Conservation (phyloP, 2,888 invertebrate species). For the Ennomos quercinarius region DNA sequence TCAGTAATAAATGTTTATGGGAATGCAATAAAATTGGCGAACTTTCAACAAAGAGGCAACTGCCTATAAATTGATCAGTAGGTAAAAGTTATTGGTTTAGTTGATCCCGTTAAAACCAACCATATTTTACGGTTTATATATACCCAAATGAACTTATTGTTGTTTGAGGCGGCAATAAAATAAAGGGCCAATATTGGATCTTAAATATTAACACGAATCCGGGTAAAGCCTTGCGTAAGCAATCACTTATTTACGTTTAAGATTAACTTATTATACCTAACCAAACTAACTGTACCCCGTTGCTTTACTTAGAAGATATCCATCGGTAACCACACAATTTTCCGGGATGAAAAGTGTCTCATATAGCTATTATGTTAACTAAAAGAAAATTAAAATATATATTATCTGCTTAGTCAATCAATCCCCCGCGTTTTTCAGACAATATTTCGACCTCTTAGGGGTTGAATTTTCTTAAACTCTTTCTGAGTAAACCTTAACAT, state of each 20-base stretch:
- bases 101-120: constrained; percentile 17
- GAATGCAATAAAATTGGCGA: constrained; percentile 2
- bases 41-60: not conserved
- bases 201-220: not conserved
- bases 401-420: no score
- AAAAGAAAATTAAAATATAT: no score
- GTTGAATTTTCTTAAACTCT: no score
- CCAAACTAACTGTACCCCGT: no score
- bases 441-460: no score
- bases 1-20: constrained; percentile 8
- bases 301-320: no score
- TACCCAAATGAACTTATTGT: constrained; percentile 21
- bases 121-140: constrained; percentile 15
- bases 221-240: not conserved
- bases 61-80: constrained; percentile 2
- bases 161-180: constrained; percentile 16
- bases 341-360: no score
- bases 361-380: no score
- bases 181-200: not conserved
- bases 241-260: not conserved
- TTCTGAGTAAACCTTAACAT: no score
- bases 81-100: constrained; percentile 25
- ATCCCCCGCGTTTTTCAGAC: no score
- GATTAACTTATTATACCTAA: no score
- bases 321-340: no score